Conservation (phyloP, 92 coral and sea anemone genomes). For the Phenganax subtilis region DNA sequence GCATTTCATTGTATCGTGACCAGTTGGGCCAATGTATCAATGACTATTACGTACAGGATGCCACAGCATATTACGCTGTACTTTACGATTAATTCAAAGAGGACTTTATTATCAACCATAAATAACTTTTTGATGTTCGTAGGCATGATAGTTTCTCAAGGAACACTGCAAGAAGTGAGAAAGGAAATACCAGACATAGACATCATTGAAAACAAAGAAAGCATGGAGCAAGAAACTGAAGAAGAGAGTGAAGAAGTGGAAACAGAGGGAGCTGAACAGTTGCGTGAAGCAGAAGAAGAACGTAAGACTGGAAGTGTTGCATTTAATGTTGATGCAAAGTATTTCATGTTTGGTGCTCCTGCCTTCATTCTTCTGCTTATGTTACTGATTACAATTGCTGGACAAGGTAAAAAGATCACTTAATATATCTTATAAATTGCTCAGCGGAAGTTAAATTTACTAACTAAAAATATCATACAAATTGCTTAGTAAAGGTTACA, state of each 20-base stretch:
- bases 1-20: no score
- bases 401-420: conserved; percentile 4
- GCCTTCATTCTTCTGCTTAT: not conserved
- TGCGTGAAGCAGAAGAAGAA: conserved; percentile 29
- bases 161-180: conserved; percentile 18
- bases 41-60: no score
- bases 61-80: no score
- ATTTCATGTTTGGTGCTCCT: conserved; percentile 22
- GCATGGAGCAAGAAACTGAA: not conserved
- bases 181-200: not conserved
- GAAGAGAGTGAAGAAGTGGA: not conserved
- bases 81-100: no score
- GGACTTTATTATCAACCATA: no score
- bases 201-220: not conserved
- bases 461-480: no score
- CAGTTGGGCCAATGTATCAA: no score
- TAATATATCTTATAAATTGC: no score
- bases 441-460: no score
- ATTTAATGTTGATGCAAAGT: conserved; percentile 23
- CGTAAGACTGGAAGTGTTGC: conserved; percentile 20
- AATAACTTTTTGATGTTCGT: not conserved
- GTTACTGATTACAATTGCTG: not conserved
- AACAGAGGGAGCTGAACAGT: not conserved
- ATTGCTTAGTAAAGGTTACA: no score
- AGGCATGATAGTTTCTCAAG: conserved; percentile 39